Conservation (phyloP, 2,113 vertebrate species). For the Ciconia stormi region DNA sequence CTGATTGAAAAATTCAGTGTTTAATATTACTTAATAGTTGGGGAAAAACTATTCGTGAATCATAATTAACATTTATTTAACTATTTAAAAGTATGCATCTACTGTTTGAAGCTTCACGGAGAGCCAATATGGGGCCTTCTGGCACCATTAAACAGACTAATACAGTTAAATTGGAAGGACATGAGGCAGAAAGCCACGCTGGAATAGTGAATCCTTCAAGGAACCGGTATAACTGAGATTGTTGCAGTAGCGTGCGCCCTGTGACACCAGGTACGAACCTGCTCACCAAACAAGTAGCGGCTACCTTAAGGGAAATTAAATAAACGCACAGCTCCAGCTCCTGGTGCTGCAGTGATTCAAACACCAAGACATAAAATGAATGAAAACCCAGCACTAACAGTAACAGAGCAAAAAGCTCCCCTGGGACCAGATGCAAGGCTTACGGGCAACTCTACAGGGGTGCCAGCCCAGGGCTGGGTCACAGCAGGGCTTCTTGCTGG, state of each 20-base stretch:
- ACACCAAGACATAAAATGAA: neutral
- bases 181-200: neutral
- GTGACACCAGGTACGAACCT: neutral
- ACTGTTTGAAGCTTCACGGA: neutral
- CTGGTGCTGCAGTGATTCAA: neutral
- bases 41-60: slow-evolving; percentile 44
- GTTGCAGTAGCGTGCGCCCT: accelerated
- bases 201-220: neutral
- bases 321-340: neutral
- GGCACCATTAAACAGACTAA: slow-evolving; percentile 22
- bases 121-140: slow-evolving; percentile 4
- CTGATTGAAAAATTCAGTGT: slow-evolving; percentile 57
- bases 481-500: accelerated
- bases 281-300: neutral
- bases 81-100: slow-evolving; percentile 35
- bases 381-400: neutral
- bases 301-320: neutral
- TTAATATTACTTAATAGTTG: slow-evolving; percentile 49
- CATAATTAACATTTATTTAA: slow-evolving; percentile 61
- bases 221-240: neutral
- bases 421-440: neutral
- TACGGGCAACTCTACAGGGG: accelerated
- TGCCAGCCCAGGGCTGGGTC: accelerated
- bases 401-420: neutral
- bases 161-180: neutral